phyloP scores from a whole-genome alignment of 2,888 invertebrate species.

The Xestia rhomboidea region DNA sequence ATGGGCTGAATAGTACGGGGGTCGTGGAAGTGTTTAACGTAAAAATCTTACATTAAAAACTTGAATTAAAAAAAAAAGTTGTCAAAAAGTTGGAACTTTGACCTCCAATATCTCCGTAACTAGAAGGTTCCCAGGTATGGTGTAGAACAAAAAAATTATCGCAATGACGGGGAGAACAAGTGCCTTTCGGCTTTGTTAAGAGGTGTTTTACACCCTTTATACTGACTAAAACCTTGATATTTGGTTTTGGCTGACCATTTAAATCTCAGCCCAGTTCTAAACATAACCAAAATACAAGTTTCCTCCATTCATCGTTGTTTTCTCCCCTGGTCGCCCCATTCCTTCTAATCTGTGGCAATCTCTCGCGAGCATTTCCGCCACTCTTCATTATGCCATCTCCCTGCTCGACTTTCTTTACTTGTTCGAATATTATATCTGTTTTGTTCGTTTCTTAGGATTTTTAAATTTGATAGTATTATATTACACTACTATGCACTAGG shows the following conservation, averaged over 20 bases:
- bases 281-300: constrained; percentile 18
- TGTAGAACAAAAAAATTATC: too few species aligned
- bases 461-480: constrained; percentile 30
- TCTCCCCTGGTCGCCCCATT: constrained; percentile 36
- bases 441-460: constrained; percentile 7
- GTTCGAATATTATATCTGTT: constrained; percentile 42
- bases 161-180: too few species aligned
- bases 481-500: constrained; percentile 7
- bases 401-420: constrained; percentile 35
- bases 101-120: too few species aligned
- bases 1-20: too few species aligned
- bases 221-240: background rate
- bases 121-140: too few species aligned
- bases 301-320: constrained; percentile 46
- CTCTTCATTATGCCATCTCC: constrained; percentile 60
- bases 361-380: constrained; percentile 56
- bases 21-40: too few species aligned
- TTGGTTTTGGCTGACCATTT: background rate
- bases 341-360: constrained; percentile 62
- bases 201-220: too few species aligned
- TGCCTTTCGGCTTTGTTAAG: too few species aligned
- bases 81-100: too few species aligned
- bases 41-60: too few species aligned
- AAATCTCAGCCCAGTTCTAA: background rate
- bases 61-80: too few species aligned